Base-by-base conservation (phyloP, 2,797 vertebrate genomes). In the Esox lucius region DNA sequence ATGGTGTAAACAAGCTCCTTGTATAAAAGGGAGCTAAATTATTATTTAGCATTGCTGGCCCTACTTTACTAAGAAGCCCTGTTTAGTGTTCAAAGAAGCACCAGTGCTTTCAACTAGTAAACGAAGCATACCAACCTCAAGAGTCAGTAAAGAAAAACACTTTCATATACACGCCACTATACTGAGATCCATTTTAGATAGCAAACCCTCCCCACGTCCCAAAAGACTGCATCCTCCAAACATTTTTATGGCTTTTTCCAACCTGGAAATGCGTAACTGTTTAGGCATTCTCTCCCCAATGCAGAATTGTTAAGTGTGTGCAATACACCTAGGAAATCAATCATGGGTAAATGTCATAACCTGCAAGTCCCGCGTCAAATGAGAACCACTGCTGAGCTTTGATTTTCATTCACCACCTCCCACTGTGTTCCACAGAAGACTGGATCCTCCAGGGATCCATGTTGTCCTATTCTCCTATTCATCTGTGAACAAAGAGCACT, bases 101-200 rank as follows among this genome's bases (percentile, higher is more conserved):
- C 76, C 69, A 78, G 26, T 24, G 11, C 48, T 59, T 69, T n/a
- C 31, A 35, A 33, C 67, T 11, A 26, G 33, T 17, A 61, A n/a
- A 17, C n/a, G 74, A 17, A 39, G 19, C 31, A 17, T 11, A 13
- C 9, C 24, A 56, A 56, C 42, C 64, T 65, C 31, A 33, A 4
- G 31, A 35, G 28, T 35, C 28, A 33, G 31, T 6, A 65, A 33
- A 17, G 28, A 65, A 65, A 65, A 65, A 65, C 28, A 2, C 28
- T 65, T 28, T 71, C 80, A 79, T 75, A 74, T 83, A 39, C 46
- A 19, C 22, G 39, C 77, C 53, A 80, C 83, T 83, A 82, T 46
- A 72, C 33, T 9, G 26, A 68, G 74, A 84, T 83, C 71, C 59
- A 75, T 80, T 87, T 86, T 68, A 83, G 73, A 85, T 87, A 80